Evolutionary conservation across 2,888 invertebrate species (phyloP).

Genomic region (Drosophila algonquin): DNA sequence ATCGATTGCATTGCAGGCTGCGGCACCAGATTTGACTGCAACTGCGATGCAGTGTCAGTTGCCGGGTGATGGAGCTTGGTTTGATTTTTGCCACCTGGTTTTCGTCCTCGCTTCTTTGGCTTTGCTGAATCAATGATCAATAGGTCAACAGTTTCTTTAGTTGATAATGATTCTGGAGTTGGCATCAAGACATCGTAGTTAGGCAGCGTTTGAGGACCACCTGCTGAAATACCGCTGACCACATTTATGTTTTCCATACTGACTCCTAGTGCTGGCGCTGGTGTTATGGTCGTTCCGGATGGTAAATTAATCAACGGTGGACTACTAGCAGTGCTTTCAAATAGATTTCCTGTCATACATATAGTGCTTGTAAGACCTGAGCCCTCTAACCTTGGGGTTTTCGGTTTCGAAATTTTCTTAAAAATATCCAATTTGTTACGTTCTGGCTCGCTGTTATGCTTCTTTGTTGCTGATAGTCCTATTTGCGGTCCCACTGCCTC

Average conservation of each 20-base stretch:
- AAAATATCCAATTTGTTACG: conserved; percentile 94
- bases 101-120: conserved; percentile 81
- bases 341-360: conserved; percentile 18
- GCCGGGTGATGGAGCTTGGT: conserved; percentile 37
- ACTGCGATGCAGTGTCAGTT: not conserved
- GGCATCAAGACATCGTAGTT: not conserved
- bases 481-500: not conserved
- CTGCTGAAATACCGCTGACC: not conserved
- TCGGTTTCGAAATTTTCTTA: conserved; percentile 90
- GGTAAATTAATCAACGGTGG: conserved; percentile 78
- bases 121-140: conserved; percentile 50
- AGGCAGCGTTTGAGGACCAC: not conserved
- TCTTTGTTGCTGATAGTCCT: conserved; percentile 50
- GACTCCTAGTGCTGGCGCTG: conserved; percentile 55
- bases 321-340: conserved; percentile 15
- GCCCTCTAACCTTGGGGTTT: conserved; percentile 50
- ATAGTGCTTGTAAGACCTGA: conserved; percentile 20
- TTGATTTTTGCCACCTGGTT: conserved; percentile 81
- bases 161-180: not conserved
- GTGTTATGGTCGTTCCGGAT: conserved; percentile 83
- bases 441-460: conserved; percentile 92
- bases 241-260: conserved; percentile 11
- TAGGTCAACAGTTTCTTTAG: conserved; percentile 9
- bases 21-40: not conserved
- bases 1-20: conserved; percentile 2